A percentile compares a stretch with the other conserved stretches of the same genome.
These are phyloP conservation scores for Drosophila littoralis DNA, from an alignment of 1,140 invertebrate genomes.

Conservation along the genomic window DNA sequence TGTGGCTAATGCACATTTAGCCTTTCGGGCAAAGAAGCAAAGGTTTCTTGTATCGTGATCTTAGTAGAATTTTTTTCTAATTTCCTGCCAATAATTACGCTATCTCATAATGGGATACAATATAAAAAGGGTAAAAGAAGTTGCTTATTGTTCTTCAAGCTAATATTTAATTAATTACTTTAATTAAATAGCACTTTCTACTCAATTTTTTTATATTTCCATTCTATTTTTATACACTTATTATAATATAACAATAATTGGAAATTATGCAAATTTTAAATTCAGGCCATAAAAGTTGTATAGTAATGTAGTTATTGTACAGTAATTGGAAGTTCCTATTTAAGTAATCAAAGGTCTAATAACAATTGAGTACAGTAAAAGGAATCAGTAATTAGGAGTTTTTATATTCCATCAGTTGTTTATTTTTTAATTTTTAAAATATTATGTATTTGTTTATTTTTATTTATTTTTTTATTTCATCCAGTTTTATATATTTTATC, in stretches of 20 bases:
- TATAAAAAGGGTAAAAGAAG: no score
- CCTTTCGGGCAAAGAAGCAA: slow-evolving; percentile 4
- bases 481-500: neutral
- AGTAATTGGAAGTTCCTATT: no score
- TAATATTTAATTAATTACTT: no score
- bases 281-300: no score
- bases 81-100: neutral
- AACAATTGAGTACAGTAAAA: neutral
- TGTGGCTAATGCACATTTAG: slow-evolving; percentile 3
- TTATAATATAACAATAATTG: no score
- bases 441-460: neutral
- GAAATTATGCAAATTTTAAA: no score
- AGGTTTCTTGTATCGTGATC: slow-evolving; percentile 9
- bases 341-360: neutral
- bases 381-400: neutral
- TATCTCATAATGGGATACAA: no score
- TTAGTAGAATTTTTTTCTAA: neutral
- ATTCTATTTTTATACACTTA: no score
- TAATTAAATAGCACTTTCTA: no score
- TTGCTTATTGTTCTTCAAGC: no score
- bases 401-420: neutral
- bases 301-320: no score
- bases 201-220: no score
- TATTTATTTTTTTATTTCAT: neutral
- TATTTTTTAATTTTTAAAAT: neutral